phyloP scores from a whole-genome alignment of 2,113 vertebrate species.

The Engraulis encrasicolus region DNA sequence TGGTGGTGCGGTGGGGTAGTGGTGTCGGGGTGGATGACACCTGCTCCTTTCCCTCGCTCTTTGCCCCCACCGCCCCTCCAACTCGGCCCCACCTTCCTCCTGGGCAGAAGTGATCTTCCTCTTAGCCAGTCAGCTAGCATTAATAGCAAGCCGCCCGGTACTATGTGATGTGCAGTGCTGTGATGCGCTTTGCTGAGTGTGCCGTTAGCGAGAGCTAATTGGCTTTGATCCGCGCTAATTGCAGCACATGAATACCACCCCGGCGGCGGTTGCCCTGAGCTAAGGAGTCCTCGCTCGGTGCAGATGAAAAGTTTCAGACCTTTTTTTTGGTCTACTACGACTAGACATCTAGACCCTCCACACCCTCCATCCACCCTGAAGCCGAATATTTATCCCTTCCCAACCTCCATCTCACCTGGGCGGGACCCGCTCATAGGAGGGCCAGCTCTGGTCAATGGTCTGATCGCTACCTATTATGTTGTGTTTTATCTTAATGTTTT shows the following conservation, averaged over 20 bases:
- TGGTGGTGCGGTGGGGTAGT: neutral
- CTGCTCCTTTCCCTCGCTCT: neutral
- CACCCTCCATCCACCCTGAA: too few species aligned
- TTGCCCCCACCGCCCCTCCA: neutral
- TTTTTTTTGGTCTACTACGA: too few species aligned
- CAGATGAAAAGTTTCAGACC: conserved; percentile 80
- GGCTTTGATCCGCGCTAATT: conserved; percentile 83
- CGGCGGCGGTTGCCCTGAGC: conserved; percentile 84
- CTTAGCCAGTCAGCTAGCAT: conserved; percentile 76
- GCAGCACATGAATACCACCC: conserved; percentile 80
- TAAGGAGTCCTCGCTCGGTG: conserved; percentile 79
- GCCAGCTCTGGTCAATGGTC: too few species aligned
- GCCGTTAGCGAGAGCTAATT: conserved; percentile 81
- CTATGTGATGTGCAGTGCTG: conserved; percentile 79
- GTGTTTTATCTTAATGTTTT: too few species aligned
- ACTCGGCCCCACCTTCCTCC: too few species aligned
- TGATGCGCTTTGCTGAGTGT: conserved; percentile 75
- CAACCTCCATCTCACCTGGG: neutral
- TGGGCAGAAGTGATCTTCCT: conserved; percentile 65
- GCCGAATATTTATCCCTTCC: neutral
- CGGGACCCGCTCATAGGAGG: too few species aligned
- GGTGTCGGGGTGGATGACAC: neutral
- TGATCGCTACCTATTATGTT: too few species aligned
- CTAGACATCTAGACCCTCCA: too few species aligned
- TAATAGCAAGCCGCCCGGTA: conserved; percentile 76